phyloP scores from a whole-genome alignment of 2,797 vertebrate genomes.

The Propithecus perrieri region DNA sequence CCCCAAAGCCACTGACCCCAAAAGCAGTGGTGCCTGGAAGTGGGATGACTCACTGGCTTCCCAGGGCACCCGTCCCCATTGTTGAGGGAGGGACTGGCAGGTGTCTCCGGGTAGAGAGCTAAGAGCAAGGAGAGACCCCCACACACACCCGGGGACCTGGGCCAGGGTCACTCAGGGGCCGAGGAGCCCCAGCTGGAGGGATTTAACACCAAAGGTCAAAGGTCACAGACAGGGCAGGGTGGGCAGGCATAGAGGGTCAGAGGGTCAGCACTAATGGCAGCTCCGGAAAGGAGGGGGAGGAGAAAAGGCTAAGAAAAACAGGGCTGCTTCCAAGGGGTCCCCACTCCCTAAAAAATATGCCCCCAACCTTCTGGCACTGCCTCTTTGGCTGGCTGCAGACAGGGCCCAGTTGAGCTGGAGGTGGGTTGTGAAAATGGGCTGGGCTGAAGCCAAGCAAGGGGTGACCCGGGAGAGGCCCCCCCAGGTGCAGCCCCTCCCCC shows the following conservation, averaged over 20 bases:
- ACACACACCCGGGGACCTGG: slow-evolving; percentile 44
- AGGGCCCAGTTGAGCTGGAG: background rate
- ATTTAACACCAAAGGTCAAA: slow-evolving; percentile 79
- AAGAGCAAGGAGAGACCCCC: slow-evolving; percentile 48
- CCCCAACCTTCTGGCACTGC: background rate
- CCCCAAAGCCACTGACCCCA: slow-evolving; percentile 68
- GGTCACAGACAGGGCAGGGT: slow-evolving; percentile 78
- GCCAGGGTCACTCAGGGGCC: slow-evolving; percentile 77
- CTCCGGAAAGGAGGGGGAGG: slow-evolving; percentile 76
- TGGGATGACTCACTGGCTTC: slow-evolving; percentile 73
- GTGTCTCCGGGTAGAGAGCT: slow-evolving; percentile 65
- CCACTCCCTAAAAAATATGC: background rate
- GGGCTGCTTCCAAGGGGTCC: slow-evolving; percentile 56
- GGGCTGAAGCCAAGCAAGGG: background rate
- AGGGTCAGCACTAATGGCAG: slow-evolving; percentile 78
- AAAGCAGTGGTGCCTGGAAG: slow-evolving; percentile 70
- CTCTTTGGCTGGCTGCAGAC: background rate
- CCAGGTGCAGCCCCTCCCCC: slow-evolving; percentile 64
- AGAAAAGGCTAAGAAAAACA: slow-evolving; percentile 56
- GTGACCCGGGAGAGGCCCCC: background rate
- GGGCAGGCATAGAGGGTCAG: slow-evolving; percentile 65
- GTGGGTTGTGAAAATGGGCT: background rate
- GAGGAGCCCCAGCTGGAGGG: slow-evolving; percentile 77
- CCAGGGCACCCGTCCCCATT: slow-evolving; percentile 53
- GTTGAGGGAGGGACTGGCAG: slow-evolving; percentile 66